Conservation (phyloP, 2,113 vertebrate genomes). For the Chloropsis hardwickii region DNA sequence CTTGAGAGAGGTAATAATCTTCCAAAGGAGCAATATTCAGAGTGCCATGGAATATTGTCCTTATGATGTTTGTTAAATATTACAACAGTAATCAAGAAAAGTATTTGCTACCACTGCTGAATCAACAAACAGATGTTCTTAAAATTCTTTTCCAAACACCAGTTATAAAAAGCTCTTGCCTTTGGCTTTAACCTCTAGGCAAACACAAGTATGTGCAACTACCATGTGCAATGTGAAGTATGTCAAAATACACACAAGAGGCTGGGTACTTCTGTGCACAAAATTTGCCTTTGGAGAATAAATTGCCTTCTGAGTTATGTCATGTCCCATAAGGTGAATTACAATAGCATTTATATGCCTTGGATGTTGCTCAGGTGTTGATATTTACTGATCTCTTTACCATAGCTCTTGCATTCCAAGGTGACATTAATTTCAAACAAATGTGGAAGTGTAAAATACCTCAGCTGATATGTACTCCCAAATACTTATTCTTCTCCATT, state of each 20-base stretch:
- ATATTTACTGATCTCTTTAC: background rate
- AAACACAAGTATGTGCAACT: background rate
- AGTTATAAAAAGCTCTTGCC: background rate
- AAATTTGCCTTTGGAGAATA: background rate
- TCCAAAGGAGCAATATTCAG: background rate
- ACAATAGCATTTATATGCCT: background rate
- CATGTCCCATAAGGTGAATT: background rate
- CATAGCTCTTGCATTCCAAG: background rate
- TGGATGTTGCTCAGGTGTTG: background rate
- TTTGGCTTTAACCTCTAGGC: background rate
- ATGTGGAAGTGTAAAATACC: background rate
- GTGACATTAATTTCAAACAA: background rate
- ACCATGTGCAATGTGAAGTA: background rate
- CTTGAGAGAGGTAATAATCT: background rate
- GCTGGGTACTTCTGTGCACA: background rate
- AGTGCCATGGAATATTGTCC: background rate
- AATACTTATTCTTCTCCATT: background rate
- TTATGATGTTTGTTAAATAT: background rate
- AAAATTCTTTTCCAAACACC: background rate
- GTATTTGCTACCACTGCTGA: background rate
- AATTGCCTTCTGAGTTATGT: background rate
- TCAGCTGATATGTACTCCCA: background rate
- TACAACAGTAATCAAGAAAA: background rate
- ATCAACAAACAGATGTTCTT: background rate
- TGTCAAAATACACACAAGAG: background rate